Evolutionary conservation across 1,140 invertebrate species (phyloP), one percentile per base, ranked within the genome.

Genomic region (Metopolophium dirhodum): DNA sequence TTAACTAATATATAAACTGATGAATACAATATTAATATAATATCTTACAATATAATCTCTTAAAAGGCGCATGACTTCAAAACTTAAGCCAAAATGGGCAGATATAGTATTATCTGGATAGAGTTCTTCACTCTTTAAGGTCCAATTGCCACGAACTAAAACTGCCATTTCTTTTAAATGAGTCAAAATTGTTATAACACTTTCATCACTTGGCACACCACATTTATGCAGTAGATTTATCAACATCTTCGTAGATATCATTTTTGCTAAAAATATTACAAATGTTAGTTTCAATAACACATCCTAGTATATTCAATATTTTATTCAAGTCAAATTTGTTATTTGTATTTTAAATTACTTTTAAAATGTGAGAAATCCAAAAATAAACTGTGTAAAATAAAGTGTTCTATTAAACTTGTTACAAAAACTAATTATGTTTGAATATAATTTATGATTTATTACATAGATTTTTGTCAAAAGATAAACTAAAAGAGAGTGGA

Each of bases 31-130:
- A 90, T 37, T 90, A 41, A 89, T 37, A 26, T 57, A 82, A 22
- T 77, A 49, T 92, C 91, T 85, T 54, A 93, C 91, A 22, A 86
- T 57, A 85, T 93, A 93, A 54, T 93, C 91, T 85, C 91, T 35
- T 51, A 93, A 35, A 20, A 51, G 54, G 1, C 91, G 49, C 91
- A 93, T 93, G 14, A 85, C 35, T 85, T 93, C 91, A 54, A 45
- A 86, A 18, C 9, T 22, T 23, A 93, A 93, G 1, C 91, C 91
- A 85, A 51, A 93, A 54, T 93, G 91, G 20, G 49, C 22, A 6
- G 91, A 93, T 83, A 85, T 85, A 51, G 77, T 86, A 85, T 93
- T 93, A 4, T 93, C 91, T 41, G 77, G 77, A n/a, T 93, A 93
- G 1, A 93, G 35, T 26, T 37, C 49, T 54, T 93, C 91, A 85